These are phyloP conservation scores for Bursaphelenchus okinawaensis DNA, from an alignment of 2,888 invertebrate species.

Conservation along the genomic window DNA sequence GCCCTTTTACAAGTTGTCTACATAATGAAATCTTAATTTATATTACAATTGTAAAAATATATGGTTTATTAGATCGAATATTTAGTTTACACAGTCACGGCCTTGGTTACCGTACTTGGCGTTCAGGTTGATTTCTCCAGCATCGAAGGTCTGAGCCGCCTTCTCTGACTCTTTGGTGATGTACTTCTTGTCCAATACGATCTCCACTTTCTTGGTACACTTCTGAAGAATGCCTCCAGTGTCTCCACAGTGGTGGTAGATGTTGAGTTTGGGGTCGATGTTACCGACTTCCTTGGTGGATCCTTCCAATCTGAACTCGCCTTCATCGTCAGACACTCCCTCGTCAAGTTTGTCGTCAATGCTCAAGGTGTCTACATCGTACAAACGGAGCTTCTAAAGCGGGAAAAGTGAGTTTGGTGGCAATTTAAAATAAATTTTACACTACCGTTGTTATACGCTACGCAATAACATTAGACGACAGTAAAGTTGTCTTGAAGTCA, in stretches of 20 bases:
- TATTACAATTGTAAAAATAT: too few relatives aligned
- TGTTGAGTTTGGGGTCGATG: constrained; percentile 29
- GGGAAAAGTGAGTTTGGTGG: too few relatives aligned
- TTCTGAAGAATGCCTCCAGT: not conserved
- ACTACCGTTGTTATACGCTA: too few relatives aligned
- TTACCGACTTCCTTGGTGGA: constrained; percentile 7
- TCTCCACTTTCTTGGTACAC: not conserved
- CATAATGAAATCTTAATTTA: too few relatives aligned
- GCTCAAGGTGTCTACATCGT: not conserved
- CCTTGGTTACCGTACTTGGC: constrained; percentile 6
- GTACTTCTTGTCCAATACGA: not conserved
- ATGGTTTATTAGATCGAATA: too few relatives aligned
- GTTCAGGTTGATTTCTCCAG: constrained; percentile 14
- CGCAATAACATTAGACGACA: not conserved
- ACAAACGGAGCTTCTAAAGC: not conserved
- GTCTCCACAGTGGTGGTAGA: constrained; percentile 24
- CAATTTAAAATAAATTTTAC: too few relatives aligned
- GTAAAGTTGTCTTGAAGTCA: not conserved
- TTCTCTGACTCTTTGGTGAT: constrained; percentile 17
- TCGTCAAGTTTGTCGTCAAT: constrained; percentile 44
- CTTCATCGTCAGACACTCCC: constrained; percentile 42
- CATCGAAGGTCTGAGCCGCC: constrained; percentile 24
- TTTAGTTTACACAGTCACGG: not conserved
- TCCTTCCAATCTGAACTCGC: constrained; percentile 34
- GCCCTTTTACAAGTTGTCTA: too few relatives aligned